phyloP scores from a whole-genome alignment of 2,113 vertebrate species.

The Paraplagusia blochii region DNA sequence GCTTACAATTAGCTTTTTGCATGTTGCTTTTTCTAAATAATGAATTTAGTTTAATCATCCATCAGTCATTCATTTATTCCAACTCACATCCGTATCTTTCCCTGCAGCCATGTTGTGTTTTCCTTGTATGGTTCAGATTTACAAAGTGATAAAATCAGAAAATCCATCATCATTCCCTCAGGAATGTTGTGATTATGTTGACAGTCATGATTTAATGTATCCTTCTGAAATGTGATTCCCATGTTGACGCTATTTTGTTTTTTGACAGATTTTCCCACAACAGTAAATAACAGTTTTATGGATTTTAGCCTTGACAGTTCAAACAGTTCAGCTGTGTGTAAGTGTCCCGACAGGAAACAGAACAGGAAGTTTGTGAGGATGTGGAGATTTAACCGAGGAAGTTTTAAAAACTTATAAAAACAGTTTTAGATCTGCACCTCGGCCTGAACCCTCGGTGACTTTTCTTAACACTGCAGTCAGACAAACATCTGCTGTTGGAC shows the following conservation, averaged over 20 bases:
- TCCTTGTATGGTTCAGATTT: too few relatives aligned
- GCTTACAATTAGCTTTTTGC: too few relatives aligned
- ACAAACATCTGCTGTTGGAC: too few relatives aligned
- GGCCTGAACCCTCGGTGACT: too few relatives aligned
- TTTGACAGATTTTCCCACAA: background rate
- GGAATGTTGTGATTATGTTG: background rate
- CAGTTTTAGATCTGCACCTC: background rate
- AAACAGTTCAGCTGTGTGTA: background rate
- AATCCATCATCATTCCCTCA: background rate
- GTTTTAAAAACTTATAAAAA: background rate
- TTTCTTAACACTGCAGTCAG: too few relatives aligned
- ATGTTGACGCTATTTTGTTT: background rate
- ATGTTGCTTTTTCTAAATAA: too few relatives aligned
- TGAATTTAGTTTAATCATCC: too few relatives aligned
- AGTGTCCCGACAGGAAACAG: background rate
- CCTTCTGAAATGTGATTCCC: background rate
- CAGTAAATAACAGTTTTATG: conserved; percentile 3
- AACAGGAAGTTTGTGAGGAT: background rate
- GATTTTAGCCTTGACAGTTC: background rate
- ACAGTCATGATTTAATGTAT: conserved; percentile 5
- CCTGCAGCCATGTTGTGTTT: too few relatives aligned
- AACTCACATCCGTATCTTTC: too few relatives aligned
- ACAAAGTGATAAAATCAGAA: background rate
- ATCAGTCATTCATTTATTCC: too few relatives aligned
- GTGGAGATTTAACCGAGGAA: conserved; percentile 1